Percentiles rank a stretch among this genome's conserved stretches.
phyloP scores from a whole-genome alignment of 2,888 invertebrate species.

The Antitype chi region DNA sequence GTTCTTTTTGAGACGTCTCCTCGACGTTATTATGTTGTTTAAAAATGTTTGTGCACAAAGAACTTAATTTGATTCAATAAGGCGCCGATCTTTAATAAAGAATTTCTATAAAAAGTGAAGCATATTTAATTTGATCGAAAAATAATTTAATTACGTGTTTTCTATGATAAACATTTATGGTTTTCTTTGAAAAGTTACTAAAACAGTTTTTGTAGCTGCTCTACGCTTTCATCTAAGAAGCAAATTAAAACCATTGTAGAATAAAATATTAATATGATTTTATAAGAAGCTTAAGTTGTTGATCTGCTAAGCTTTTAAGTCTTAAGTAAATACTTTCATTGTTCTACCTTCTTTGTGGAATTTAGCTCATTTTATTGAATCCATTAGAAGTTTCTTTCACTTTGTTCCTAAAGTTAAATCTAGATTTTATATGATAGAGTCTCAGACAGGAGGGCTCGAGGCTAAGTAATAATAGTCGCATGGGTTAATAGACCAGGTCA shows the following conservation, averaged over 20 bases:
- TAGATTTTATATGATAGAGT: slow-evolving; percentile 2
- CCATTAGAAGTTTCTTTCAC: slow-evolving; percentile 9
- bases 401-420: slow-evolving; percentile 19
- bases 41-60: slow-evolving; percentile 46
- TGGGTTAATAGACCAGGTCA: background rate
- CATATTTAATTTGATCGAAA: background rate
- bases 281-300: background rate
- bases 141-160: background rate
- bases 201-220: background rate
- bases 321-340: slow-evolving; percentile 20
- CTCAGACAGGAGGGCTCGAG: background rate
- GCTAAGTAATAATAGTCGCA: background rate
- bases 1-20: slow-evolving; percentile 62
- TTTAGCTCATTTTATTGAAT: slow-evolving; percentile 17
- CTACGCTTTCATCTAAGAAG: background rate
- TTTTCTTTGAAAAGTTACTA: background rate
- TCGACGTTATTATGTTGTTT: slow-evolving; percentile 60
- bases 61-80: slow-evolving; percentile 52
- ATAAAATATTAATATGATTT: background rate
- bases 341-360: slow-evolving; percentile 18
- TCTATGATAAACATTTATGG: background rate
- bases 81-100: slow-evolving; percentile 11
- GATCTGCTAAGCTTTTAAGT: slow-evolving; percentile 10
- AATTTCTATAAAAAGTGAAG: slow-evolving; percentile 1
- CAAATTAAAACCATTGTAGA: background rate